Base-by-base conservation (phyloP, 2,888 invertebrate species). In the Marronus borbonicus region DNA sequence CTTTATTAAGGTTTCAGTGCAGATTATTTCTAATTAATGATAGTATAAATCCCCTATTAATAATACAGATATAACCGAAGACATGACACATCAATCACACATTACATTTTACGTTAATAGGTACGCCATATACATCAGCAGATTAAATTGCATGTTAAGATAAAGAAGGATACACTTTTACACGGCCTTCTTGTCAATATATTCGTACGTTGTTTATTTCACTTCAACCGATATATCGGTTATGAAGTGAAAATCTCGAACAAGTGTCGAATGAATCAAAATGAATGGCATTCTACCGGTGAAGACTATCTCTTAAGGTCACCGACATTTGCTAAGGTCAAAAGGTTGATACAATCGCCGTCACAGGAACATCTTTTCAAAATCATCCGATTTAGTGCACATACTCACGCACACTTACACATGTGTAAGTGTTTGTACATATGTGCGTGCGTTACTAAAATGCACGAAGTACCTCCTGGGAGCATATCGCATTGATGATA, bases 331-430 rank as follows among this genome's bases (percentile, higher is more conserved):
- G n/a, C 64, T 20, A 14, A 44, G 79, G 79, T 77, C 76, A 77
- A 65, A 31, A 79, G 79, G 79, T 79, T 76, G 28, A 20, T 24
- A 74, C 52, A 36, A 69, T 68, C 74, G 77, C 77, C 75, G 77
- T 79, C 77, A 77, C 39, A 76, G 39, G 77, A 39, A 60, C 76
- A 44, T 49, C 70, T 17, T 17, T 20, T 60, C 49, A 44, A 49
- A 50, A 65, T 70, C 70, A 17, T 52, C 14, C 62, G 39, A 76
- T 76, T 50, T 36, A 65, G 31, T 12, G 12, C 8, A 12, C 44
- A 44, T 44, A 12, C 8, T 8, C 70, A 58, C 55, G 39, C 39
- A 36, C 39, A 31, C 31, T 5, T 31, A 31, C 5, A 31, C 5
- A 5, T 31, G 3, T 31, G 31, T 5, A 31, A 5, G 31, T 31